A percentile compares a stretch with the other conserved stretches of the same genome.
phyloP scores from a whole-genome alignment of 2,797 vertebrate genomes.

The Rhynchotus rufescens region DNA sequence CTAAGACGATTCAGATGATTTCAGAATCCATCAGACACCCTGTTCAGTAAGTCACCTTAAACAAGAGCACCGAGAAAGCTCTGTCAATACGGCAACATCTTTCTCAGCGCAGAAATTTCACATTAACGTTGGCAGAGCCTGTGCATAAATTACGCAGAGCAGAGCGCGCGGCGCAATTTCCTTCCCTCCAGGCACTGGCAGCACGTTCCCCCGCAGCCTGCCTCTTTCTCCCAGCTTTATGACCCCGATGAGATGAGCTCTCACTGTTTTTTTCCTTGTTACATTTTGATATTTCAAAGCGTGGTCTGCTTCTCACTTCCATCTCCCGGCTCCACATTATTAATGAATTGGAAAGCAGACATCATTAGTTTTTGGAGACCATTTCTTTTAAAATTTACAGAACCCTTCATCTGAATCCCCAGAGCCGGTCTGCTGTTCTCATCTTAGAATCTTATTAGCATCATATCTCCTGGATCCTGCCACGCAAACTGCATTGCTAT shows the following conservation, averaged over 20 bases:
- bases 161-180: conserved; percentile 53
- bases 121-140: conserved; percentile 51
- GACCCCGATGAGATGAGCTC: conserved; percentile 79
- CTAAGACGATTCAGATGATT: conserved; percentile 57
- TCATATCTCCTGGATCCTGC: conserved; percentile 89
- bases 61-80: conserved; percentile 64
- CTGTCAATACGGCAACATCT: conserved; percentile 69
- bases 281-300: conserved; percentile 85
- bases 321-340: conserved; percentile 88
- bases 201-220: conserved; percentile 62
- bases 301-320: conserved; percentile 79
- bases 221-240: conserved; percentile 77
- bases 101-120: conserved; percentile 53
- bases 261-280: conserved; percentile 77
- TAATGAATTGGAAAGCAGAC: conserved; percentile 90
- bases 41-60: conserved; percentile 63
- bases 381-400: conserved; percentile 93
- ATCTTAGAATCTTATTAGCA: conserved; percentile 95
- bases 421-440: conserved; percentile 87
- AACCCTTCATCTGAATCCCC: conserved; percentile 91
- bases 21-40: conserved; percentile 68
- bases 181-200: conserved; percentile 55
- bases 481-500: conserved; percentile 92
- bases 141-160: conserved; percentile 72
- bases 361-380: conserved; percentile 94